Percentiles rank a stretch among this genome's conserved stretches.
Evolutionary conservation across 35 echinoderm and acorn worm genomes (phyloP).

Genomic region (Apostichopus californicus): DNA sequence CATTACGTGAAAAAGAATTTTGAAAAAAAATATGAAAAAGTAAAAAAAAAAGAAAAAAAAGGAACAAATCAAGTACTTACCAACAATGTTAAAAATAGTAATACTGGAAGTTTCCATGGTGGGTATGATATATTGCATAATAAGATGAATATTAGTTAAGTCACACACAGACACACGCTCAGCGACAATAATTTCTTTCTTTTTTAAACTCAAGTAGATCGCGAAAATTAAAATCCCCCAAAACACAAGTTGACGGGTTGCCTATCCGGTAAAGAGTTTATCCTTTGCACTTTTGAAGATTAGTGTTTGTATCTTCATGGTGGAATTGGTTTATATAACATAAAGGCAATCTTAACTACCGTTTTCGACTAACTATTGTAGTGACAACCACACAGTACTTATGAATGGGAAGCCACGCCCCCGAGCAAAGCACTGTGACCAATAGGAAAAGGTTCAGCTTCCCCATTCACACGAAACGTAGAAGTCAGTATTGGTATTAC

Average conservation of each 20-base stretch:
- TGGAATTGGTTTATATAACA: too few species aligned
- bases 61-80: constrained; percentile 3
- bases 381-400: too few species aligned
- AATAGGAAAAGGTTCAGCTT: too few species aligned
- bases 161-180: neutral
- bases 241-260: neutral
- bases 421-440: too few species aligned
- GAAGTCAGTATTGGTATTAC: too few species aligned
- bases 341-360: too few species aligned
- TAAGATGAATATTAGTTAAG: neutral
- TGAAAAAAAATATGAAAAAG: too few species aligned
- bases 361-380: too few species aligned
- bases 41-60: neutral
- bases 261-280: neutral
- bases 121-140: constrained; percentile 24
- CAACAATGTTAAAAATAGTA: constrained; percentile 3
- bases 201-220: neutral
- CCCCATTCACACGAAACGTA: too few species aligned
- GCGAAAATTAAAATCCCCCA: neutral
- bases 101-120: constrained; percentile 38
- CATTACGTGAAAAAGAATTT: too few species aligned
- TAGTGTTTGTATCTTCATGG: too few species aligned
- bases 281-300: neutral
- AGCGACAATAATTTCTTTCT: neutral
- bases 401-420: too few species aligned